phyloP scores from a whole-genome alignment of 2,113 vertebrate genomes.

The Spea bombifrons region DNA sequence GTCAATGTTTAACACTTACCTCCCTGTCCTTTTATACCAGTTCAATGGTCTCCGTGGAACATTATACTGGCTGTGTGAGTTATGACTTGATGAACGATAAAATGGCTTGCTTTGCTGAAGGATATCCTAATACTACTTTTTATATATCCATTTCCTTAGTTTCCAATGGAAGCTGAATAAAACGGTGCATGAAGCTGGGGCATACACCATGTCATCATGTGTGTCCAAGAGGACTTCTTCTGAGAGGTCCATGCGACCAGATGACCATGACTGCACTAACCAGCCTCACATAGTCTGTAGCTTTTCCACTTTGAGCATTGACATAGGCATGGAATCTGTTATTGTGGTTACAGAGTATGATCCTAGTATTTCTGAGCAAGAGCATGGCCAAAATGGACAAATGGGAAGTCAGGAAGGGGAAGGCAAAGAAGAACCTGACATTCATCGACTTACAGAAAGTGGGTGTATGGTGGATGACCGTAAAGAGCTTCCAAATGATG shows the following conservation, averaged over 20 bases:
- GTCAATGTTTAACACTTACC: no score
- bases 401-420: constrained; percentile 66
- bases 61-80: no score
- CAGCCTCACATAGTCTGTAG: constrained; percentile 52
- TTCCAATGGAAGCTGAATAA: constrained; percentile 57
- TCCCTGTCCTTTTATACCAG: no score
- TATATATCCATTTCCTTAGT: constrained; percentile 9
- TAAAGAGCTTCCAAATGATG: background rate
- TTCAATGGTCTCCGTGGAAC: no score
- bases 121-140: no score
- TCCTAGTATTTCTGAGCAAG: constrained; percentile 56
- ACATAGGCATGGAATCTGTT: constrained; percentile 82
- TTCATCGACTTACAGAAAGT: constrained; percentile 65
- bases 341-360: constrained; percentile 88
- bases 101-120: no score
- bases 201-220: constrained; percentile 77
- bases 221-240: constrained; percentile 69
- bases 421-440: constrained; percentile 31
- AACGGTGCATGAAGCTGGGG: constrained; percentile 54
- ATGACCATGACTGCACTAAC: constrained; percentile 66
- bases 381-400: constrained; percentile 45
- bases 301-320: constrained; percentile 61
- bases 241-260: constrained; percentile 56
- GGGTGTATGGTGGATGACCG: constrained; percentile 40
- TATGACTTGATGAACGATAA: no score